A percentile compares a stretch with the other conserved stretches of the same genome.
Conservation (phyloP, 2,797 vertebrate species). For the Rhadinocentrus ornatus region DNA sequence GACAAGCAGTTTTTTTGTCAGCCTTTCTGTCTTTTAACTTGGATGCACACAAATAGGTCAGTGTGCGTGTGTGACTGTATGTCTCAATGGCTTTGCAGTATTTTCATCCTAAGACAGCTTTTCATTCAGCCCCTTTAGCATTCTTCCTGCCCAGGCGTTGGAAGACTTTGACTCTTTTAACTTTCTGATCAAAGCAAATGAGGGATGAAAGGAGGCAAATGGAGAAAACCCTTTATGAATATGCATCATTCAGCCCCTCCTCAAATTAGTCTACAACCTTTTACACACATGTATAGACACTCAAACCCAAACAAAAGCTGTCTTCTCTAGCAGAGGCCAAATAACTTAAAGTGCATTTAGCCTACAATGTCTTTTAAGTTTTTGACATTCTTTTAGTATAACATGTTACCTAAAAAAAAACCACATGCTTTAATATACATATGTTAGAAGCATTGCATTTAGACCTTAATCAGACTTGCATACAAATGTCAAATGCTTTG, state of each 20-base stretch:
- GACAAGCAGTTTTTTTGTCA: conserved; percentile 10
- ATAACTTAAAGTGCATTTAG: conserved; percentile 8
- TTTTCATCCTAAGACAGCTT: conserved; percentile 36
- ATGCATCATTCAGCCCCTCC: conserved; percentile 30
- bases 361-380: background rate
- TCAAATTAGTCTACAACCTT: conserved; percentile 1
- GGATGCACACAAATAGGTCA: conserved; percentile 11
- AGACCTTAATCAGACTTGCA: conserved; percentile 11
- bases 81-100: conserved; percentile 20
- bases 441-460: conserved; percentile 6
- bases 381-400: conserved; percentile 3
- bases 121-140: conserved; percentile 33
- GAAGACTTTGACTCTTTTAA: conserved; percentile 30
- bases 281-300: background rate
- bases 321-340: conserved; percentile 14
- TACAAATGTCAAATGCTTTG: conserved; percentile 7
- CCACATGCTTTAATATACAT: background rate
- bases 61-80: background rate
- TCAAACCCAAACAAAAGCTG: conserved; percentile 7
- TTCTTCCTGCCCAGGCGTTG: conserved; percentile 26
- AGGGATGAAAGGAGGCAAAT: conserved; percentile 41
- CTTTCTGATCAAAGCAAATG: conserved; percentile 62
- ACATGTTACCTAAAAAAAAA: background rate
- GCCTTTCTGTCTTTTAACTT: conserved; percentile 17
- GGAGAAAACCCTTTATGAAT: conserved; percentile 39